A percentile compares a stretch with the other conserved stretches of the same genome.
Evolutionary conservation across 1,140 invertebrate species (phyloP).

Genomic region (Babylonia areolata): DNA sequence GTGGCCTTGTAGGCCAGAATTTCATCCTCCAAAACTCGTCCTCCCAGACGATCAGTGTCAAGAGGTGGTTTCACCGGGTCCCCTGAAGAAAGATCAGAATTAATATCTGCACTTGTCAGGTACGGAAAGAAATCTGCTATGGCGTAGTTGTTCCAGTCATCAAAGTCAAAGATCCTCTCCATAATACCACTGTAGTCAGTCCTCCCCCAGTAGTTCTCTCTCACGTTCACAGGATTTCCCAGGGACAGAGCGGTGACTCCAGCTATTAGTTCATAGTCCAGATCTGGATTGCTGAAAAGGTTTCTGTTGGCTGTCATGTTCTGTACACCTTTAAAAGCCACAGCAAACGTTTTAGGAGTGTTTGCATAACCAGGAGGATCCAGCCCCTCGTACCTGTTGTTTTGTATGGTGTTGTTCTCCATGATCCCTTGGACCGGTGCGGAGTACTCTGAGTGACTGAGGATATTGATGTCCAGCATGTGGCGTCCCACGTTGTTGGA

Average conservation of each 20-base stretch:
- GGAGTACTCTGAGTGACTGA: constrained; percentile 95
- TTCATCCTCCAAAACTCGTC: constrained; percentile 86
- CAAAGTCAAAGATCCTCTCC: constrained; percentile 97
- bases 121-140: constrained; percentile 93
- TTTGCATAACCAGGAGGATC: constrained; percentile 48
- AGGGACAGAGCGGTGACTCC: constrained; percentile 84
- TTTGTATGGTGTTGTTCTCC: constrained; percentile 85
- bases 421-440: constrained; percentile 89
- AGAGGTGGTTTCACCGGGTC: constrained; percentile 59
- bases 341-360: constrained; percentile 80
- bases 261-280: constrained; percentile 95
- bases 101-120: constrained; percentile 77
- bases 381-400: constrained; percentile 78
- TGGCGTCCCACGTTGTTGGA: constrained; percentile 86
- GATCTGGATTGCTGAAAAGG: constrained; percentile 88
- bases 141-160: constrained; percentile 99
- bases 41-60: constrained; percentile 82
- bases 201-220: constrained; percentile 97
- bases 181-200: constrained; percentile 83
- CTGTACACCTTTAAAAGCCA: constrained; percentile 96
- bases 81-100: constrained; percentile 76
- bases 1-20: constrained; percentile 81
- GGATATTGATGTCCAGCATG: constrained; percentile 91
- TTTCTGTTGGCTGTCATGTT: constrained; percentile 94
- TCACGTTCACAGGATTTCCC: constrained; percentile 90